Evolutionary conservation across 2,888 invertebrate genomes (phyloP).

Genomic region (Pheosia tremula): DNA sequence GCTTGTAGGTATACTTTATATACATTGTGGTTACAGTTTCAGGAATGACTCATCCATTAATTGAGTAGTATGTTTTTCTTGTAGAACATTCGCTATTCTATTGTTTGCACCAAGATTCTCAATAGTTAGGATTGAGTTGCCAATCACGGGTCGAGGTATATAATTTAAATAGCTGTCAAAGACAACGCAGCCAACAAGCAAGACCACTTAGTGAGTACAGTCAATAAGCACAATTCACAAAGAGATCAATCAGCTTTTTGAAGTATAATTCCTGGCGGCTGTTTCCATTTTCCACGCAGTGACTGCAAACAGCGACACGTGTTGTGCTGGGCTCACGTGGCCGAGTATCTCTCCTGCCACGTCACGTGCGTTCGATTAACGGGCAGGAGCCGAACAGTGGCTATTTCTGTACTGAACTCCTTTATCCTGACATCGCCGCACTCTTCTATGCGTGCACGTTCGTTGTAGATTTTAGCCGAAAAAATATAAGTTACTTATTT

Average conservation of each 20-base stretch:
- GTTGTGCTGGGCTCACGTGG: conserved; percentile 36
- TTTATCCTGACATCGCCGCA: neutral
- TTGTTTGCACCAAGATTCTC: neutral
- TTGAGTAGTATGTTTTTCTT: neutral
- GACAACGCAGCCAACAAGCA: neutral
- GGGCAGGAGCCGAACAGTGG: conserved; percentile 46
- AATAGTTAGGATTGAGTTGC: neutral
- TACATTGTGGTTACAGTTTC: neutral
- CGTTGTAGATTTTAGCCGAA: neutral
- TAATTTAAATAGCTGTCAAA: neutral
- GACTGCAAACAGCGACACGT: conserved; percentile 24
- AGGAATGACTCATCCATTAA: neutral
- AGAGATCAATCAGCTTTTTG: no score
- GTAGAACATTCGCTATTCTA: neutral
- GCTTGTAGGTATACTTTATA: neutral
- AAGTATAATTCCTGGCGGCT: no score
- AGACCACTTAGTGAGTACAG: neutral
- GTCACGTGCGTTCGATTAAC: conserved; percentile 56
- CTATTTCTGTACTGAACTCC: conserved; percentile 48
- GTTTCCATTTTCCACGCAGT: neutral
- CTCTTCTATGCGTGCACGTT: no score
- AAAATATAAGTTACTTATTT: neutral
- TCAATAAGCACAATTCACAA: no score
- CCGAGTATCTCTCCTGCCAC: conserved; percentile 34
- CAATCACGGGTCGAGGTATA: neutral